phyloP scores from a whole-genome alignment of 2,797 vertebrate genomes.

The Platyrinchus mystaceus region DNA sequence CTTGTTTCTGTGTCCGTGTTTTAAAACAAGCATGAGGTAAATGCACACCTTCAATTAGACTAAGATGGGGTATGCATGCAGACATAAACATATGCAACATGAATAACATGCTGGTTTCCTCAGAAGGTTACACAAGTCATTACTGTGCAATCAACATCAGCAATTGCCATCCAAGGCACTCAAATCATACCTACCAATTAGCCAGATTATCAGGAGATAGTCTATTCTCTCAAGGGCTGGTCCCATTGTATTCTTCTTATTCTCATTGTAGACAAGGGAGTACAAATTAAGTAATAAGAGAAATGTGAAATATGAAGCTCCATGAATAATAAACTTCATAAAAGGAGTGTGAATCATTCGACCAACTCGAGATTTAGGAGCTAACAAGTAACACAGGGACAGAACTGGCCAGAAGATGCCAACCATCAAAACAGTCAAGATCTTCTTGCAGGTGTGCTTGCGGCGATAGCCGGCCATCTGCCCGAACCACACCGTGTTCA shows the following conservation, averaged over 20 bases:
- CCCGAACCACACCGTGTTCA: constrained; percentile 98
- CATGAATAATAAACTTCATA: constrained; percentile 98
- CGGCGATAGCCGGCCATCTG: constrained; percentile 96
- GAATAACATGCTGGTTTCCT: neutral
- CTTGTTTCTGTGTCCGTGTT: neutral
- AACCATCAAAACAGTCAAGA: constrained; percentile 91
- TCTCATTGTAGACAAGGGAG: constrained; percentile 94
- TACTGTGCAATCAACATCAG: neutral
- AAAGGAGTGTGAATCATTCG: constrained; percentile 98
- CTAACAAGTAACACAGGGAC: constrained; percentile 94
- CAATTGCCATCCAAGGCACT: neutral
- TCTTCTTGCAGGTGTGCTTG: constrained; percentile 96
- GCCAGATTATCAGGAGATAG: constrained; percentile 96
- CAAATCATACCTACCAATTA: constrained; percentile 85
- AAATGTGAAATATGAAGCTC: constrained; percentile 97
- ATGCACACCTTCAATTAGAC: neutral
- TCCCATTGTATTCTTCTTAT: constrained; percentile 95
- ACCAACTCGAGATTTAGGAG: constrained; percentile 92
- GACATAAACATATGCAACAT: neutral
- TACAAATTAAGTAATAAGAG: constrained; percentile 95
- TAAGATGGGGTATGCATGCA: neutral
- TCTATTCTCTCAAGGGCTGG: constrained; percentile 93
- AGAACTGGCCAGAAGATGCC: constrained; percentile 93
- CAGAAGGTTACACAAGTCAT: neutral
- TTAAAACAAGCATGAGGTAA: neutral